phyloP scores from a whole-genome alignment of 2,888 invertebrate species.

The Xanthia togata region DNA sequence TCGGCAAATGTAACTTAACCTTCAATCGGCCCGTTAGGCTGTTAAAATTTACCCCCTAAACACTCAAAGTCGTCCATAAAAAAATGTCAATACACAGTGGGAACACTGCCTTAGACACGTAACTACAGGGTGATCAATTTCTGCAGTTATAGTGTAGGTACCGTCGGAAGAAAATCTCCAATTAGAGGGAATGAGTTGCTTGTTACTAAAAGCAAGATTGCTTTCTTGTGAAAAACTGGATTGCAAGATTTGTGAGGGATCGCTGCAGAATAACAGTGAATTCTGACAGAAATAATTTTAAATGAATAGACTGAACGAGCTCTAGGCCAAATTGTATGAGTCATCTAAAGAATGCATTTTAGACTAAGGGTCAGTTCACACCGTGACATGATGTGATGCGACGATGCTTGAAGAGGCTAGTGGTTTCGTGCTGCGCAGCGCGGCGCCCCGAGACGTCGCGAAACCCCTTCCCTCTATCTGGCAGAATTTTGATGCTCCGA shows the following conservation, averaged over 20 bases:
- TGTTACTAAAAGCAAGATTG: constrained; percentile 16
- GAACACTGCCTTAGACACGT: not conserved
- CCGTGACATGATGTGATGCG: no score
- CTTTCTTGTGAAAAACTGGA: not conserved
- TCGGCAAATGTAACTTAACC: no score
- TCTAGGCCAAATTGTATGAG: not conserved
- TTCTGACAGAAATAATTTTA: not conserved
- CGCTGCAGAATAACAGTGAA: not conserved
- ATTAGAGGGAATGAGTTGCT: constrained; percentile 32
- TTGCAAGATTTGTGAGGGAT: constrained; percentile 5
- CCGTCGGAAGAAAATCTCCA: constrained; percentile 41
- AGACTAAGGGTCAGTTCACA: no score
- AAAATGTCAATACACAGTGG: not conserved
- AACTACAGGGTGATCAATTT: constrained; percentile 14
- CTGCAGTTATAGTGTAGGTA: constrained; percentile 24
- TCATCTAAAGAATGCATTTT: no score
- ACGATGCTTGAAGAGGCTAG: no score
- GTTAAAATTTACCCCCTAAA: no score
- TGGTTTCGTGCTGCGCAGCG: no score
- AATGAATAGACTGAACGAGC: not conserved
- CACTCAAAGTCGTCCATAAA: not conserved
- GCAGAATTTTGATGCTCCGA: no score
- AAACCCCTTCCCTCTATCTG: no score
- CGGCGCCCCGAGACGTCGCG: no score
- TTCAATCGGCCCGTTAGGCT: no score